Evolutionary conservation across 1,140 invertebrate genomes (phyloP).

Genomic region (Tetramorium parvispinum): DNA sequence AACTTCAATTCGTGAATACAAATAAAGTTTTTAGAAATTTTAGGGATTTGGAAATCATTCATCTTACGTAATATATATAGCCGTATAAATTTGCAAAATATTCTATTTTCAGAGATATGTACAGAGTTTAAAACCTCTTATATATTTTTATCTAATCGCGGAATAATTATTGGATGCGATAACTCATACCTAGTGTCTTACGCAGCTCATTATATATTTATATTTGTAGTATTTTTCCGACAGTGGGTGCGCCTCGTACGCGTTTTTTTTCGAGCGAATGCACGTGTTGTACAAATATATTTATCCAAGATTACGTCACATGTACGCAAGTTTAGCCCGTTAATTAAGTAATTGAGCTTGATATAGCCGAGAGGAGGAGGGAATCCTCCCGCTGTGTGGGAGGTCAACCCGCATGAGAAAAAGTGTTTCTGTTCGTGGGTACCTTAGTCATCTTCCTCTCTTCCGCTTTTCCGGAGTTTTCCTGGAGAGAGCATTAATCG

Average conservation of each 20-base stretch:
- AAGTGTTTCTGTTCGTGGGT: slow-evolving; percentile 4
- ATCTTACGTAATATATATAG: neutral
- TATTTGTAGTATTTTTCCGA: neutral
- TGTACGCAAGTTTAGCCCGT: slow-evolving; percentile 59
- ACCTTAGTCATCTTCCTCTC: neutral
- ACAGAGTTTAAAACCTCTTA: neutral
- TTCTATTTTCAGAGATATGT: slow-evolving; percentile 7
- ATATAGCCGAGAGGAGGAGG: slow-evolving; percentile 23
- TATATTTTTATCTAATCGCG: slow-evolving; percentile 1
- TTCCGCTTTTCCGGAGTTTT: slow-evolving; percentile 47
- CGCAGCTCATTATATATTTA: neutral
- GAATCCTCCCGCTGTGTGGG: neutral
- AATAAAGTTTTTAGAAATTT: neutral
- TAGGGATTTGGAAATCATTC: neutral
- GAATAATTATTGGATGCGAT: neutral
- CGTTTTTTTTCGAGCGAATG: neutral
- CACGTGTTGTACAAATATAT: slow-evolving; percentile 11
- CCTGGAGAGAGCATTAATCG: slow-evolving; percentile 52
- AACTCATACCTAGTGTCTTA: neutral
- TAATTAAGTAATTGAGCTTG: slow-evolving; percentile 76
- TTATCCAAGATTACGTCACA: slow-evolving; percentile 73
- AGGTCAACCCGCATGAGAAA: slow-evolving; percentile 76
- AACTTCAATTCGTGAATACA: neutral
- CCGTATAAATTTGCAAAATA: neutral
- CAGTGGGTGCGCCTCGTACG: neutral